Evolutionary conservation across 2,797 vertebrate species (phyloP).

Genomic region (Epinephelus awoara): DNA sequence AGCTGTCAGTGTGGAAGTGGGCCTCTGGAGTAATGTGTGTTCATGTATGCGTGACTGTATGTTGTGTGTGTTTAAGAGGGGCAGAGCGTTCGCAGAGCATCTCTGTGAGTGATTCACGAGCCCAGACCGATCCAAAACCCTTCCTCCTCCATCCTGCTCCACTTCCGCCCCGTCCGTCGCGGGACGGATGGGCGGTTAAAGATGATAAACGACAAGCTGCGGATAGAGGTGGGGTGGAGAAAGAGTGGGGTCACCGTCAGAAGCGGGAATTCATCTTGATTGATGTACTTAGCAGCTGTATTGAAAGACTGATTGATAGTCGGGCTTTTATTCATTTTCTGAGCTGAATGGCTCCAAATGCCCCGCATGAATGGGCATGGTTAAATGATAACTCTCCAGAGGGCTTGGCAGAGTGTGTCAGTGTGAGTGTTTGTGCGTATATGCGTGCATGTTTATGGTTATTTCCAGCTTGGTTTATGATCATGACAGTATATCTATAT

Average conservation of each 20-base stretch:
- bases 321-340: constrained; percentile 48
- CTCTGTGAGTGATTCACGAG: constrained; percentile 64
- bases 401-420: constrained; percentile 42
- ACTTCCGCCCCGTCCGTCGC: constrained; percentile 47
- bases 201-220: constrained; percentile 55
- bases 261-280: constrained; percentile 52
- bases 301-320: constrained; percentile 65
- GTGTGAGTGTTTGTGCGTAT: constrained; percentile 35
- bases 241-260: constrained; percentile 37
- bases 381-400: constrained; percentile 51
- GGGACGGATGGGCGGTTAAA: constrained; percentile 32
- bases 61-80: constrained; percentile 19
- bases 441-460: constrained; percentile 23
- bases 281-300: constrained; percentile 57
- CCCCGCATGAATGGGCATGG: constrained; percentile 36
- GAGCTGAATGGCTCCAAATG: constrained; percentile 54
- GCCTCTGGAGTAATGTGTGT: constrained; percentile 38
- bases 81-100: constrained; percentile 61
- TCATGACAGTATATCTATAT: constrained; percentile 38
- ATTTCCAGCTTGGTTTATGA: constrained; percentile 47
- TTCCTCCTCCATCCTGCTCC: constrained; percentile 39
- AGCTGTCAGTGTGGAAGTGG: constrained; percentile 54
- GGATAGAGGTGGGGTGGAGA: constrained; percentile 44
- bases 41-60: background rate
- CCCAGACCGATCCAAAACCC: constrained; percentile 45